Percentiles rank a stretch among this genome's conserved stretches.
Conservation (phyloP, 1,140 invertebrate genomes). For the Euglossa dilemma region DNA sequence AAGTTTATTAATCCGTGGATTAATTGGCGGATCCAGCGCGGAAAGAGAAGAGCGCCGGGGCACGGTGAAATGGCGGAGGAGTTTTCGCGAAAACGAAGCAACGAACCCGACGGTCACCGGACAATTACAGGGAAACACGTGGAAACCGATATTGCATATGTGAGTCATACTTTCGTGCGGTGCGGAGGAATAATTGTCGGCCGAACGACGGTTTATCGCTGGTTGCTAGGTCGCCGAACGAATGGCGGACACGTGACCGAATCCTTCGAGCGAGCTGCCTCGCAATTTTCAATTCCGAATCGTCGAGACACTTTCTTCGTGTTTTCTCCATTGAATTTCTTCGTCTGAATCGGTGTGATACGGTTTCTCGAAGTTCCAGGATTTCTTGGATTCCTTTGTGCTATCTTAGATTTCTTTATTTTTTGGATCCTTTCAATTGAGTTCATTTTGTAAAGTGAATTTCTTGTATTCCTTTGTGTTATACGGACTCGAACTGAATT, state of each 20-base stretch:
- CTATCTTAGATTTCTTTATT: no score
- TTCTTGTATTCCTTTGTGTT: no score
- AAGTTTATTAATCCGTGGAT: slow-evolving; percentile 31
- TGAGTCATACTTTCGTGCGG: not conserved
- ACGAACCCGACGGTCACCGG: slow-evolving; percentile 7
- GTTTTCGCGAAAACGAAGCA: slow-evolving; percentile 9
- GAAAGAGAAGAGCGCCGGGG: not conserved
- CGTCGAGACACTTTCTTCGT: no score
- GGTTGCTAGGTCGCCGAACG: not conserved
- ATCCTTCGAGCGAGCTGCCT: no score
- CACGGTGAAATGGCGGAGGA: not conserved
- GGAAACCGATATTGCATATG: slow-evolving; percentile 15
- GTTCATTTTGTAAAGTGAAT: no score
- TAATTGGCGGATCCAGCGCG: not conserved
- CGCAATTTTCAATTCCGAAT: no score
- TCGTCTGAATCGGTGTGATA: no score
- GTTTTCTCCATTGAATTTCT: no score
- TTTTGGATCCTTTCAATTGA: no score
- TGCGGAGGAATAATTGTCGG: slow-evolving; percentile 3
- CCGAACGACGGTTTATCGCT: slow-evolving; percentile 8
- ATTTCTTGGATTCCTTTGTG: no score
- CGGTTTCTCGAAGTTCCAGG: no score
- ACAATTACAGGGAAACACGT: slow-evolving; percentile 5
- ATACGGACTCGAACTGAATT: no score
- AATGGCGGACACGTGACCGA: not conserved